These are phyloP conservation scores for Pelagia noctiluca DNA, from an alignment of 30 jellyfish, hydroid and myxozoan genomes.

Conservation along the genomic window DNA sequence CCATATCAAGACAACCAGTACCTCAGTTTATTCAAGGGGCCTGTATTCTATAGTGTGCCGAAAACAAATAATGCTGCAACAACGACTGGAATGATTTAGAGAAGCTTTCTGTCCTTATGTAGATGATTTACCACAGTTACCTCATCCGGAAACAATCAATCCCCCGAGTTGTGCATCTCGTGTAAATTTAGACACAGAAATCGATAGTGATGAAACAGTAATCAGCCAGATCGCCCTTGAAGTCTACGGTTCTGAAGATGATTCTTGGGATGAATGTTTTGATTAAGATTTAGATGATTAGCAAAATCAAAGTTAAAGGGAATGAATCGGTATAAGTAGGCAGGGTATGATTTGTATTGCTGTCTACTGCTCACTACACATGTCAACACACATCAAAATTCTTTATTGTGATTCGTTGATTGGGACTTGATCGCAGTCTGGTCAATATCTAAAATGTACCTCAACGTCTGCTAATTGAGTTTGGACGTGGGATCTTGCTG, in stretches of 20 bases:
- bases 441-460: too few relatives aligned
- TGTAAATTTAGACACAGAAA: not conserved
- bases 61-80: slow-evolving; percentile 11
- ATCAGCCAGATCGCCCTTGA: slow-evolving; percentile 13
- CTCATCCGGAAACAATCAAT: not conserved
- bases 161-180: not conserved
- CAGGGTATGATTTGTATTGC: too few relatives aligned
- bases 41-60: slow-evolving; percentile 10
- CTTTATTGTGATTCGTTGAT: too few relatives aligned
- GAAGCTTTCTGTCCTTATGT: slow-evolving; percentile 9
- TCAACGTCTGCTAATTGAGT: too few relatives aligned
- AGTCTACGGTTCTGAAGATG: slow-evolving; percentile 15
- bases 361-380: too few relatives aligned
- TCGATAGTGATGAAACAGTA: slow-evolving; percentile 12
- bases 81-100: slow-evolving; percentile 15
- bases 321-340: too few relatives aligned
- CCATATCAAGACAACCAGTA: not conserved
- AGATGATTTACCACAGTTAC: slow-evolving; percentile 1
- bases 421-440: too few relatives aligned
- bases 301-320: too few relatives aligned
- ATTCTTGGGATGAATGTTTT: slow-evolving; percentile 15
- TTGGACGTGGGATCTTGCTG: too few relatives aligned
- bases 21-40: slow-evolving; percentile 3
- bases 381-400: too few relatives aligned
- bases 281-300: slow-evolving; percentile 9